phyloP scores from a whole-genome alignment of 2,113 vertebrate genomes.

The Amblyopsis rosae region DNA sequence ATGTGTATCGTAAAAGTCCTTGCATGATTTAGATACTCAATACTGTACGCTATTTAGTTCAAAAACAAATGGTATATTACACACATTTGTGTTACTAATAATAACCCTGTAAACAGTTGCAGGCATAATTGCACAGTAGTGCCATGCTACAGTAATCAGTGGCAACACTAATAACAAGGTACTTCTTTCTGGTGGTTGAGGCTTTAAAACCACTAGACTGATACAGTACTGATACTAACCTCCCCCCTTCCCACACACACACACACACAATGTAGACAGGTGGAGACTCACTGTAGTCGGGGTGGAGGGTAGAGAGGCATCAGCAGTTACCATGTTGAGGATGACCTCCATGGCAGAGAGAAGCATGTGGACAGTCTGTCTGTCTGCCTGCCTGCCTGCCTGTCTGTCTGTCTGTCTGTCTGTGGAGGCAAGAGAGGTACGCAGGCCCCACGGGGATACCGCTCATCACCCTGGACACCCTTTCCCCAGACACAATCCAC shows the following conservation, averaged over 20 bases:
- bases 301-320: slow-evolving; percentile 56
- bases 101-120: too few species aligned
- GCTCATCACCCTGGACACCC: slow-evolving; percentile 40
- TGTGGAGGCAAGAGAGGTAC: slow-evolving; percentile 5
- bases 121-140: too few species aligned
- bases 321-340: slow-evolving; percentile 75
- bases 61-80: not conserved
- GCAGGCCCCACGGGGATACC: not conserved
- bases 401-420: slow-evolving; percentile 28
- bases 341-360: slow-evolving; percentile 72
- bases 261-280: slow-evolving; percentile 15
- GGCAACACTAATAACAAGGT: too few species aligned
- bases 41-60: not conserved
- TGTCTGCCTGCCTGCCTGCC: slow-evolving; percentile 22
- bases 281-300: slow-evolving; percentile 65
- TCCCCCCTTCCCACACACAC: not conserved
- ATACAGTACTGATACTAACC: too few species aligned
- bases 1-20: slow-evolving; percentile 10
- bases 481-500: slow-evolving; percentile 41
- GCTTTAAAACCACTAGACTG: too few species aligned
- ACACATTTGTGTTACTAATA: not conserved
- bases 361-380: slow-evolving; percentile 28
- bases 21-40: not conserved
- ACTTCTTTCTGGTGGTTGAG: too few species aligned
- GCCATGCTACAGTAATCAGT: too few species aligned